Conservation (phyloP, 92 coral and sea anemone species). For the Virgularia gustaviana region DNA sequence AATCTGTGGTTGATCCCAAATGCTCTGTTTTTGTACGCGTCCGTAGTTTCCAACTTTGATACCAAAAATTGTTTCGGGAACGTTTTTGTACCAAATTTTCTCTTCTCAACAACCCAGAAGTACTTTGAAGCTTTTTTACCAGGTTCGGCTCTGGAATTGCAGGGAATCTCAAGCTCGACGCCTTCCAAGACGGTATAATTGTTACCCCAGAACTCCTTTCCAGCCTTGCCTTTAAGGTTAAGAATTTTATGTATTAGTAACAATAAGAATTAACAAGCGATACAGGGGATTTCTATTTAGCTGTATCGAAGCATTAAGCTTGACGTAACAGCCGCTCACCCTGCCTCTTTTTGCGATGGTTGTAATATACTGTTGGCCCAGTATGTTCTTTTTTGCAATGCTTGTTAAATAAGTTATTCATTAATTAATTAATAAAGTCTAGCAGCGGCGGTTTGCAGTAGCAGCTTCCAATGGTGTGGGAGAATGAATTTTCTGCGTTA, state of each 20-base stretch:
- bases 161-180: background rate
- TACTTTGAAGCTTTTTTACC: background rate
- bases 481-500: no score
- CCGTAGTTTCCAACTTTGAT: background rate
- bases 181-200: slow-evolving; percentile 24
- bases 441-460: no score
- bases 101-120: background rate
- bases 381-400: no score
- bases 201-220: slow-evolving; percentile 21
- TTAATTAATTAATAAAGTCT: no score
- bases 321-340: no score
- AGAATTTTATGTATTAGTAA: background rate
- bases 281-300: no score
- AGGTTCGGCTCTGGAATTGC: slow-evolving; percentile 1
- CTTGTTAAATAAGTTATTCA: no score
- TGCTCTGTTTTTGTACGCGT: background rate
- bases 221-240: background rate
- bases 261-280: no score
- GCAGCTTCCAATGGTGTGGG: no score
- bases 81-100: slow-evolving; percentile 5
- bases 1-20: background rate
- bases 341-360: no score
- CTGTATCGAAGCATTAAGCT: no score
- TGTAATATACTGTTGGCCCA: no score
- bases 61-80: background rate